phyloP scores from a whole-genome alignment of 2,797 vertebrate genomes.

The Setipinna tenuifilis region DNA sequence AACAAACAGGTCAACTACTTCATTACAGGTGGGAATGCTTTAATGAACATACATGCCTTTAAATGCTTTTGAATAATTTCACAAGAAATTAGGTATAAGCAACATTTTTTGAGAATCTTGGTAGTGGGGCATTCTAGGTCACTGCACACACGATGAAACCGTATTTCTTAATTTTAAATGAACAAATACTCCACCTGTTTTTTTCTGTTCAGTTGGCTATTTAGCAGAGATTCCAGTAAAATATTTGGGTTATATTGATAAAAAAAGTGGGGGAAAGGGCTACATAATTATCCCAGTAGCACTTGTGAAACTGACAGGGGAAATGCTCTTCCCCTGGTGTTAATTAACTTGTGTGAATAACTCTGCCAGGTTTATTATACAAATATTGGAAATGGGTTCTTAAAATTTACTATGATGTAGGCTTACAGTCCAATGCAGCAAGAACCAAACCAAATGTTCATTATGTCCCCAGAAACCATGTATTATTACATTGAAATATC shows the following conservation, averaged over 20 bases:
- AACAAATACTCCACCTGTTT: not conserved
- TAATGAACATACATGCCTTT: not conserved
- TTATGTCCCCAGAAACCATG: not conserved
- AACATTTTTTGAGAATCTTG: not conserved
- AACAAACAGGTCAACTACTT: slow-evolving; percentile 93
- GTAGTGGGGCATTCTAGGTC: not conserved
- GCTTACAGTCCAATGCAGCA: not conserved
- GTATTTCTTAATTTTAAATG: not conserved
- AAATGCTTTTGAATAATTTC: not conserved
- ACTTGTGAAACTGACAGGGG: slow-evolving; percentile 58
- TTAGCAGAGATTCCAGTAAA: slow-evolving; percentile 45
- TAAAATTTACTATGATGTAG: not conserved
- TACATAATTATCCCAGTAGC: slow-evolving; percentile 64
- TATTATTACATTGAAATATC: not conserved
- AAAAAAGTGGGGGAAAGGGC: slow-evolving; percentile 51
- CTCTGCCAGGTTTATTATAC: slow-evolving; percentile 58
- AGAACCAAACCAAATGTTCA: not conserved
- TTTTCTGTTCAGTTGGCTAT: not conserved
- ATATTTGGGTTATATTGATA: slow-evolving; percentile 62
- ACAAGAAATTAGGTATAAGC: not conserved
- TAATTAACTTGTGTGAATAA: slow-evolving; percentile 68
- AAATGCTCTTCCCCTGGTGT: slow-evolving; percentile 56
- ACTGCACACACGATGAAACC: not conserved
- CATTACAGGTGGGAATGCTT: slow-evolving; percentile 86
- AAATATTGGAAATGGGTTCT: slow-evolving; percentile 36